These are phyloP conservation scores for Sceloporus undulatus DNA, from an alignment of 2,113 vertebrate species.

Conservation along the genomic window DNA sequence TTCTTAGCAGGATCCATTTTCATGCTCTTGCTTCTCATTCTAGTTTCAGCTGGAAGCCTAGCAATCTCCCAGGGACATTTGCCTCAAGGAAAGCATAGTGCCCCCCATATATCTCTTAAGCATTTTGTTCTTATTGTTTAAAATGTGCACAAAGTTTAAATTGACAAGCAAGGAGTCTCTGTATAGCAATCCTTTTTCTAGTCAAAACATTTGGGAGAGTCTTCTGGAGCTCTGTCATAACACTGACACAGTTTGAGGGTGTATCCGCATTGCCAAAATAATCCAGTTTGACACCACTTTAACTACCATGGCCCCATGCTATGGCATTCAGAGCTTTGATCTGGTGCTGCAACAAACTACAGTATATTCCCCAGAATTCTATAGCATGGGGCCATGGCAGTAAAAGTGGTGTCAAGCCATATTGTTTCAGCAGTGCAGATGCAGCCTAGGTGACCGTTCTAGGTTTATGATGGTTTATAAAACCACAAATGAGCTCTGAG, in stretches of 20 bases:
- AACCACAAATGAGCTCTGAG: background rate
- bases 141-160: background rate
- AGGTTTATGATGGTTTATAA: background rate
- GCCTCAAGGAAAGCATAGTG: too few species aligned
- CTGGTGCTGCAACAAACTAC: too few species aligned
- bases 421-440: too few species aligned
- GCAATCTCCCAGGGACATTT: background rate
- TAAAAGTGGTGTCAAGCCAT: too few species aligned
- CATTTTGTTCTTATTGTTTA: background rate
- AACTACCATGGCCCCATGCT: too few species aligned
- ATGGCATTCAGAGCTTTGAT: too few species aligned
- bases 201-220: background rate
- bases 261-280: too few species aligned
- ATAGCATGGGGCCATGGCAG: too few species aligned
- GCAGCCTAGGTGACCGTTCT: background rate
- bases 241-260: background rate
- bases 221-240: background rate
- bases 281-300: too few species aligned
- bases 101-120: background rate
- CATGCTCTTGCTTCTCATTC: too few species aligned
- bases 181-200: background rate
- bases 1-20: too few species aligned
- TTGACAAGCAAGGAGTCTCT: background rate
- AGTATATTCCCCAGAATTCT: too few species aligned
- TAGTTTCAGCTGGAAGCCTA: background rate